Evolutionary conservation across 2,797 vertebrate species (phyloP).

Genomic region (Lerista edwardsae): DNA sequence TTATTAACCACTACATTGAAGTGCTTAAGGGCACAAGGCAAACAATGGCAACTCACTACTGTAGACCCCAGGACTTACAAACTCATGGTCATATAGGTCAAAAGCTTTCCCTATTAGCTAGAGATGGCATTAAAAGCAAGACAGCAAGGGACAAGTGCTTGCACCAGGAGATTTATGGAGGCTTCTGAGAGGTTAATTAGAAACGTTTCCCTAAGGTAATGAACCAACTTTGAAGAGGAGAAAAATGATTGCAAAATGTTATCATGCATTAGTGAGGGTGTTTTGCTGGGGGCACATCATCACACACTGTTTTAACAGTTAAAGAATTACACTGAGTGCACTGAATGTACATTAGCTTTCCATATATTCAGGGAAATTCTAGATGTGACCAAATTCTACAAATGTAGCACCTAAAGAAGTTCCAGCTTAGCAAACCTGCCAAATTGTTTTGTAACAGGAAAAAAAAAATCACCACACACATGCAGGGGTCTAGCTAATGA

Average conservation of each 20-base stretch:
- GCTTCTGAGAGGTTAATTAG: constrained; percentile 46
- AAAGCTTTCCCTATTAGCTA: constrained; percentile 16
- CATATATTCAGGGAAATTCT: constrained; percentile 31
- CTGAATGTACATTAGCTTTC: constrained; percentile 37
- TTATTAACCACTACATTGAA: constrained; percentile 20
- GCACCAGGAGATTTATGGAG: constrained; percentile 26
- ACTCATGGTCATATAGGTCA: constrained; percentile 1
- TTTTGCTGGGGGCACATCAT: constrained; percentile 41
- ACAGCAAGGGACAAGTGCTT: background rate
- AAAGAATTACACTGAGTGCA: constrained; percentile 58
- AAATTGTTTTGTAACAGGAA: background rate
- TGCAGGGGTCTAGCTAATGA: no score
- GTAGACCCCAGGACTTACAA: background rate
- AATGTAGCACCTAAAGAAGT: constrained; percentile 1
- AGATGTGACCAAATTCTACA: constrained; percentile 19
- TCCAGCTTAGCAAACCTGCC: background rate
- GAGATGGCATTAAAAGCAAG: constrained; percentile 20
- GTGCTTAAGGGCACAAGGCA: constrained; percentile 32
- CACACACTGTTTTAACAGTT: constrained; percentile 52
- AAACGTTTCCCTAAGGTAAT: constrained; percentile 48
- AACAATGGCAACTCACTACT: background rate
- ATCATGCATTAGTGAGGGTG: constrained; percentile 43
- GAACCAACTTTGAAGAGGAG: constrained; percentile 39
- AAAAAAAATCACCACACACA: no score
- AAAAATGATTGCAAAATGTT: constrained; percentile 41